Evolutionary conservation across 2,113 vertebrate genomes (phyloP).

Genomic region (Pipa parva): DNA sequence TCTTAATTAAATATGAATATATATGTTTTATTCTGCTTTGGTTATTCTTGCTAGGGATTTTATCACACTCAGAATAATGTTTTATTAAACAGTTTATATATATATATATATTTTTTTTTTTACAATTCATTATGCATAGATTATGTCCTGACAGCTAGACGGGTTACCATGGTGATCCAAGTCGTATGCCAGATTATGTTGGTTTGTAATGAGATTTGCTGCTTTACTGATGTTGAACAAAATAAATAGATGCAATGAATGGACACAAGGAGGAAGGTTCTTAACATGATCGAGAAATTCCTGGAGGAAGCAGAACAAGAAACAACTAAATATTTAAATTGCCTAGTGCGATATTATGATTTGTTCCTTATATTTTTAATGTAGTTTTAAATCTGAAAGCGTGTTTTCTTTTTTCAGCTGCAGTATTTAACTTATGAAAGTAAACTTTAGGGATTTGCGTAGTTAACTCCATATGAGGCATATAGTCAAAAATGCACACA

Average conservation of each 20-base stretch:
- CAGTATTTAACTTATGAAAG: not conserved
- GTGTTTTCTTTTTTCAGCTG: not conserved
- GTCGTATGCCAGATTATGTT: constrained; percentile 21
- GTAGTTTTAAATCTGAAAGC: not conserved
- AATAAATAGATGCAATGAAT: constrained; percentile 20
- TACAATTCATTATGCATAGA: constrained; percentile 24
- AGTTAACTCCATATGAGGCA: too few relatives aligned
- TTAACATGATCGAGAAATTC: too few relatives aligned
- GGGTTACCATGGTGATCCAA: constrained; percentile 33
- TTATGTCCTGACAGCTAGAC: constrained; percentile 30
- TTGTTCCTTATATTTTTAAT: not conserved
- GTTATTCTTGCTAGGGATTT: constrained; percentile 5
- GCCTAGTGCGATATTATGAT: not conserved
- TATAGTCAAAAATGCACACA: too few relatives aligned
- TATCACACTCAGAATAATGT: constrained; percentile 18
- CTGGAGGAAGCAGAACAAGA: too few relatives aligned
- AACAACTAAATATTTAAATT: not conserved
- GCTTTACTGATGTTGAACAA: constrained; percentile 27
- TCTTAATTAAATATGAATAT: not conserved
- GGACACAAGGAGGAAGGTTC: constrained; percentile 1
- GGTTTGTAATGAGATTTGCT: constrained; percentile 20
- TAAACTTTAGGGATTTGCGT: too few relatives aligned
- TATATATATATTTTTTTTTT: too few relatives aligned
- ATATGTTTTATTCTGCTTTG: constrained; percentile 7
- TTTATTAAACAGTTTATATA: constrained; percentile 34